Conservation (phyloP, 2,888 invertebrate genomes). For the Ophion ventricosus region DNA sequence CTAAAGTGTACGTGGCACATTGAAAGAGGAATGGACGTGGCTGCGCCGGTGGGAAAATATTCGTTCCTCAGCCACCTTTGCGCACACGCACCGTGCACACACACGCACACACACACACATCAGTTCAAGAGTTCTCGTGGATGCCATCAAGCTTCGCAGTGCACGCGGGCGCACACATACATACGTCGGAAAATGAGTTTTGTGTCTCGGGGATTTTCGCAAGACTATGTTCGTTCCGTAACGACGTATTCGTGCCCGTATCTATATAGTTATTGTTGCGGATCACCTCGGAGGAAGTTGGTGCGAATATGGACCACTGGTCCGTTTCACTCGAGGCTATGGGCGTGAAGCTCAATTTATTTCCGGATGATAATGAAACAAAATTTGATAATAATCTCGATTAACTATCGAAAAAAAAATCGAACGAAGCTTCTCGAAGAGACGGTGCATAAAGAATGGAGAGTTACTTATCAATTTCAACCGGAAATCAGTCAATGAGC, state of each 20-base stretch:
- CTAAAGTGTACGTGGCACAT: conserved; percentile 10
- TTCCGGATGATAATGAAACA: no score
- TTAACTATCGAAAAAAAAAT: neutral
- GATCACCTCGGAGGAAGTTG: neutral
- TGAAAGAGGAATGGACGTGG: conserved; percentile 49
- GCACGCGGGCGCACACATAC: conserved; percentile 27
- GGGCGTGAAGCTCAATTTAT: no score
- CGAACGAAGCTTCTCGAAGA: no score
- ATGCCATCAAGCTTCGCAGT: conserved; percentile 51
- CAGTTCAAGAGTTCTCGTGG: conserved; percentile 23
- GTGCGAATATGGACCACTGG: conserved; percentile 18
- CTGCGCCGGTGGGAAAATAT: conserved; percentile 60
- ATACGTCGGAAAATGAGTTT: conserved; percentile 25
- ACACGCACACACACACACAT: neutral
- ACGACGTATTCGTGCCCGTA: conserved; percentile 46
- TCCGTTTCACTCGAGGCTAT: no score
- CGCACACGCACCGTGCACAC: conserved; percentile 19
- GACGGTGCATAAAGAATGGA: no score
- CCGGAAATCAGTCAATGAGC: neutral
- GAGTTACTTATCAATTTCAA: neutral
- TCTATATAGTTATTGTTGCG: conserved; percentile 33
- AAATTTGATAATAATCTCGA: neutral
- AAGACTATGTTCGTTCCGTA: conserved; percentile 67
- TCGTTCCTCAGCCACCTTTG: conserved; percentile 35
- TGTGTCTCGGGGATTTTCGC: conserved; percentile 28